Conservation (phyloP, 2,113 vertebrate genomes). For the Tupaia chinensis region DNA sequence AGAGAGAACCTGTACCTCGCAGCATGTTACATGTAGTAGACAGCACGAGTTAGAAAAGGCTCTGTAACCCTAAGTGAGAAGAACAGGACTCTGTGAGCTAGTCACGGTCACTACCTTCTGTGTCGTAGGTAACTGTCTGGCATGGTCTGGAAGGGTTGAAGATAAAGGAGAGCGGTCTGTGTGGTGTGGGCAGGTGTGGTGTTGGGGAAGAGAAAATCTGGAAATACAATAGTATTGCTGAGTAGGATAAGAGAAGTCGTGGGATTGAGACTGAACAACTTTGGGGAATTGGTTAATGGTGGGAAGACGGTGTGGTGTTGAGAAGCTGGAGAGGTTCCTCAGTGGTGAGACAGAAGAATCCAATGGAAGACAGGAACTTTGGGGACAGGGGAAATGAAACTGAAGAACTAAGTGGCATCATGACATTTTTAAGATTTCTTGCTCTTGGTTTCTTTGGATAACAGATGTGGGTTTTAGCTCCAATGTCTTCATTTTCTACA, state of each 20-base stretch:
- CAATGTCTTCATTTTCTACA: background rate
- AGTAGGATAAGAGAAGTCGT: slow-evolving; percentile 57
- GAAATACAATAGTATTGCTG: slow-evolving; percentile 5
- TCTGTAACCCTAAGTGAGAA: background rate
- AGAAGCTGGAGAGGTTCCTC: slow-evolving; percentile 29
- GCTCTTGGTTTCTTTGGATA: slow-evolving; percentile 19
- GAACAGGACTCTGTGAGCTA: background rate
- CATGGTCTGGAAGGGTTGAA: background rate
- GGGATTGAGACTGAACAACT: background rate
- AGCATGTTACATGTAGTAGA: background rate
- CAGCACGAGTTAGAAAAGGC: background rate
- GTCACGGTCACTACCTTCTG: background rate
- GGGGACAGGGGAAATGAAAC: slow-evolving; percentile 71
- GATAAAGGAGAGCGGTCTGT: background rate
- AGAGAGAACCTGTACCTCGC: background rate
- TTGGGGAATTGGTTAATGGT: slow-evolving; percentile 56
- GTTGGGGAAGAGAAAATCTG: background rate
- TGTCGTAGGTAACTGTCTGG: background rate
- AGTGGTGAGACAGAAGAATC: slow-evolving; percentile 58
- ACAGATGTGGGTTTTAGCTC: background rate
- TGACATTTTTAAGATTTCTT: background rate
- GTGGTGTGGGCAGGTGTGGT: slow-evolving; percentile 49
- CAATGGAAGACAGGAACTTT: background rate
- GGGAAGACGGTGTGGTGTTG: slow-evolving; percentile 29
- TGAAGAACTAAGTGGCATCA: background rate